These are phyloP conservation scores for Phoeniculus purpureus DNA, from an alignment of 2,797 vertebrate genomes.

Conservation along the genomic window DNA sequence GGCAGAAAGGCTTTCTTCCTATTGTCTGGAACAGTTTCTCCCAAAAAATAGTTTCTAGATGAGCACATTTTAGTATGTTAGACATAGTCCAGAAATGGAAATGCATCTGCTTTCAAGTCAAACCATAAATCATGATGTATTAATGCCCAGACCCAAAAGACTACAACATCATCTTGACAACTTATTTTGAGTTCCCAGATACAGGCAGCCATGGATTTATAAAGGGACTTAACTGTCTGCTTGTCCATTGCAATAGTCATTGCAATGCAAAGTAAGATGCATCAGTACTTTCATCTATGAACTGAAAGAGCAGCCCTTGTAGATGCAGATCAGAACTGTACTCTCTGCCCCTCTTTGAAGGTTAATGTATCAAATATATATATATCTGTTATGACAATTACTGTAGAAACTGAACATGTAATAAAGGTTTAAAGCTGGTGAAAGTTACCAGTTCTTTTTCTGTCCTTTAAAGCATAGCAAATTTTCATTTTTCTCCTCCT, in stretches of 20 bases:
- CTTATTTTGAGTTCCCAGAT: neutral
- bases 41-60: slow-evolving; percentile 28
- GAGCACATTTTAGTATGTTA: neutral
- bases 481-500: neutral
- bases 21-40: slow-evolving; percentile 4
- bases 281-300: neutral
- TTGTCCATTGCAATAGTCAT: neutral
- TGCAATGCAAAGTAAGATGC: neutral
- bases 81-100: slow-evolving; percentile 3
- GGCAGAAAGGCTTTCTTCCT: neutral
- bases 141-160: neutral
- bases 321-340: neutral
- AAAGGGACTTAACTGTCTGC: neutral
- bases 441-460: neutral
- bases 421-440: neutral
- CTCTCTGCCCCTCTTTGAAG: rapidly evolving
- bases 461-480: neutral
- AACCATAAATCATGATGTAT: neutral
- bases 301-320: neutral
- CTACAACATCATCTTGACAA: neutral
- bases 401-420: neutral
- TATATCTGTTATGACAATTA: neutral
- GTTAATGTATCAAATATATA: neutral
- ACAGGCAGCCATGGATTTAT: neutral
- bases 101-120: neutral